A percentile compares a stretch with the other conserved stretches of the same genome.
phyloP scores from a whole-genome alignment of 1,140 invertebrate genomes.

The Drosophila bocki region DNA sequence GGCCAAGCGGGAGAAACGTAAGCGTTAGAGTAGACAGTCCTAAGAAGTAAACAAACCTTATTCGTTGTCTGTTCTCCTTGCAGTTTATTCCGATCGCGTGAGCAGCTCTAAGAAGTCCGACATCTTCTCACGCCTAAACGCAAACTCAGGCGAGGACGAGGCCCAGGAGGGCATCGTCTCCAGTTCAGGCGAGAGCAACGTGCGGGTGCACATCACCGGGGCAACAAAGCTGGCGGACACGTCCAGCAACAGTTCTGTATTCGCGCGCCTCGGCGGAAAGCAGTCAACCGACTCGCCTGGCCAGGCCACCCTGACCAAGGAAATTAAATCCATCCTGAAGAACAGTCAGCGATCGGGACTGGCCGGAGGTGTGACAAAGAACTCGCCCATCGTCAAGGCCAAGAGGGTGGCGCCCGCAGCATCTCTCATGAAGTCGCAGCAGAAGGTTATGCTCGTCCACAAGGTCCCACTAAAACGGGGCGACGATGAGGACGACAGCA shows the following conservation, averaged over 20 bases:
- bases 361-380: slow-evolving; percentile 36
- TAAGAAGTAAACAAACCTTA: not conserved
- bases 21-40: not conserved
- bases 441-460: slow-evolving; percentile 82
- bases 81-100: slow-evolving; percentile 82
- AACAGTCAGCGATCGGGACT: slow-evolving; percentile 55
- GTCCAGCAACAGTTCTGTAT: slow-evolving; percentile 70
- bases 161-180: slow-evolving; percentile 72
- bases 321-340: slow-evolving; percentile 82
- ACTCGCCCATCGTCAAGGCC: slow-evolving; percentile 74
- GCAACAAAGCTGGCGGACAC: slow-evolving; percentile 28
- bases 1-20: slow-evolving; percentile 82
- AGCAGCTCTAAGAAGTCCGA: slow-evolving; percentile 63
- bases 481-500: slow-evolving; percentile 68
- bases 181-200: slow-evolving; percentile 63
- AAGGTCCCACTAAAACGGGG: slow-evolving; percentile 78
- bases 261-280: slow-evolving; percentile 78
- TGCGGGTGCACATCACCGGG: slow-evolving; percentile 60
- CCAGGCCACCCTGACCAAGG: slow-evolving; percentile 52
- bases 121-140: slow-evolving; percentile 74
- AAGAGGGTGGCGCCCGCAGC: slow-evolving; percentile 53
- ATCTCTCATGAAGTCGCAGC: slow-evolving; percentile 42
- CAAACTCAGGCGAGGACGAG: slow-evolving; percentile 49
- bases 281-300: slow-evolving; percentile 11
- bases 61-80: not conserved